A percentile compares a stretch with the other conserved stretches of the same genome.
Evolutionary conservation across 2,888 invertebrate genomes (phyloP).

Genomic region (Hipparchia sbordonii): DNA sequence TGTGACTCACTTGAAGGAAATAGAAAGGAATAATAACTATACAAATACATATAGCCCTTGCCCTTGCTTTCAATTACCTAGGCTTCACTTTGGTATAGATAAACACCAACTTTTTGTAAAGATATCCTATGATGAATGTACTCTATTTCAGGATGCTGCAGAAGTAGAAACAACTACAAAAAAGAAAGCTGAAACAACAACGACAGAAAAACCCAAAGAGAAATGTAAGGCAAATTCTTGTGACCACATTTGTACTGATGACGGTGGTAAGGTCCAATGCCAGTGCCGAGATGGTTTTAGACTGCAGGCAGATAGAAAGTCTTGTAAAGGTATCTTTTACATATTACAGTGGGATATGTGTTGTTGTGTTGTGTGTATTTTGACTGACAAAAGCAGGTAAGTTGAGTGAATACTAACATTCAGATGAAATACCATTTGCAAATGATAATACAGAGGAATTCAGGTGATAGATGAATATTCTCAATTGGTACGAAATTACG

Average conservation of each 20-base stretch:
- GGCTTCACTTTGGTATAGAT: too few relatives aligned
- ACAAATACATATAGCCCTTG: too few relatives aligned
- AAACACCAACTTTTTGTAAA: too few relatives aligned
- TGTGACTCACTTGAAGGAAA: too few relatives aligned
- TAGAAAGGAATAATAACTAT: too few relatives aligned
- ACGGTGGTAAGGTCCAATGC: constrained; percentile 58
- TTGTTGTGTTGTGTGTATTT: constrained; percentile 13
- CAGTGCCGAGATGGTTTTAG: constrained; percentile 64
- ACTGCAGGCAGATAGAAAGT: constrained; percentile 62
- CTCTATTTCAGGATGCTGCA: constrained; percentile 38
- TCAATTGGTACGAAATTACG: too few relatives aligned
- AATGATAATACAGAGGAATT: too few relatives aligned
- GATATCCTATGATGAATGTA: background rate
- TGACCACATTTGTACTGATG: constrained; percentile 65
- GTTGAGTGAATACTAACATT: constrained; percentile 30
- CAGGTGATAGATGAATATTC: too few relatives aligned
- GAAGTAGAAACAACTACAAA: constrained; percentile 56
- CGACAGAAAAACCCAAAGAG: constrained; percentile 49
- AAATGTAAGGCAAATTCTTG: constrained; percentile 64
- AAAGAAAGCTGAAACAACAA: constrained; percentile 48
- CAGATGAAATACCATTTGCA: background rate
- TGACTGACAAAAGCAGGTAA: constrained; percentile 22
- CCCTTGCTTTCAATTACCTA: too few relatives aligned
- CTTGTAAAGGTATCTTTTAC: constrained; percentile 64
- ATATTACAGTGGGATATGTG: constrained; percentile 24